Conservation (phyloP, 2,888 invertebrate species). For the Sinopyrophorus schimmeli region DNA sequence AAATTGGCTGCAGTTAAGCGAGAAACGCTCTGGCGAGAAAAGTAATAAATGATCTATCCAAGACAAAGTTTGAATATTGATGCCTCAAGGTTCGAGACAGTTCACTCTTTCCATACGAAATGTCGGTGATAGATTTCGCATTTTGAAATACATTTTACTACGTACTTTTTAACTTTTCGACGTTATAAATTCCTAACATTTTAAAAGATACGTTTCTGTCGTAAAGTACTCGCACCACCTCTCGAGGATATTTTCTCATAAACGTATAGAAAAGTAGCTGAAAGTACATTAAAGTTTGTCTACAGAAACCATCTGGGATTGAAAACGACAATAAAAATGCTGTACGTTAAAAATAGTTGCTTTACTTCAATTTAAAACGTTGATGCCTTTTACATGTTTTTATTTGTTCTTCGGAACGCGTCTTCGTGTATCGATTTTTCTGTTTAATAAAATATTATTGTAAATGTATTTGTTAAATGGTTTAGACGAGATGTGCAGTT, state of each 20-base stretch:
- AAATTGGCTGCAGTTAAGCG: slow-evolving; percentile 47
- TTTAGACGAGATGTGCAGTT: too few species aligned
- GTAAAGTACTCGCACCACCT: slow-evolving; percentile 7
- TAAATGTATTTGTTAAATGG: too few species aligned
- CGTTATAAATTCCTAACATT: slow-evolving; percentile 23
- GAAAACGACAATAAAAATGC: slow-evolving; percentile 32
- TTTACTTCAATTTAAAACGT: too few species aligned
- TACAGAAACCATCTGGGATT: slow-evolving; percentile 5
- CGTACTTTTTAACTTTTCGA: slow-evolving; percentile 18
- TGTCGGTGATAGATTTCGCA: slow-evolving; percentile 44
- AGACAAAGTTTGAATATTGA: slow-evolving; percentile 55
- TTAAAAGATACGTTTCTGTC: slow-evolving; percentile 14
- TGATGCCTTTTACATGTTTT: too few species aligned
- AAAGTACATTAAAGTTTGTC: slow-evolving; percentile 18
- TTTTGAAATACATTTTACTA: slow-evolving; percentile 40
- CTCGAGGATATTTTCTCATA: slow-evolving; percentile 6
- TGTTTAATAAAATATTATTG: too few species aligned
- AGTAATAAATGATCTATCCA: slow-evolving; percentile 53
- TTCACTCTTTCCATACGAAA: slow-evolving; percentile 45
- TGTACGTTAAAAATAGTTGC: slow-evolving; percentile 50
- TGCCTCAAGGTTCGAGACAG: slow-evolving; percentile 49
- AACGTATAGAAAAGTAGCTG: slow-evolving; percentile 5
- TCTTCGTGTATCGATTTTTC: too few species aligned
- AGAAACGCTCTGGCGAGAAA: slow-evolving; percentile 44
- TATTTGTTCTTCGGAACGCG: too few species aligned